Conservation (phyloP, 2,113 vertebrate genomes). For the Ptilorrhoa leucosticta region DNA sequence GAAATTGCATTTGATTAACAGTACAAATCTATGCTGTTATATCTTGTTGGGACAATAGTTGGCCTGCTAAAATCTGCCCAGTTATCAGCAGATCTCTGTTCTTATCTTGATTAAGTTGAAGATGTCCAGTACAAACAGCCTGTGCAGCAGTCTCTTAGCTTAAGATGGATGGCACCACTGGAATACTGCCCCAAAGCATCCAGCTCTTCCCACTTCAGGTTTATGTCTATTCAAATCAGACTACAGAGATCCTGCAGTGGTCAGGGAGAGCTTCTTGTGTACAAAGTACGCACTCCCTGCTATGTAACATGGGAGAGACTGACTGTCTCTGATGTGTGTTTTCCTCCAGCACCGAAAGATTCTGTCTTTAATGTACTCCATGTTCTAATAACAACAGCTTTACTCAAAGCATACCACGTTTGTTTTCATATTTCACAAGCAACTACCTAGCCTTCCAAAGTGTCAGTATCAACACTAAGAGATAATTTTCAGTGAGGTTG, state of each 20-base stretch:
- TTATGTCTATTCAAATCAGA: neutral
- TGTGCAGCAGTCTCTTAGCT: neutral
- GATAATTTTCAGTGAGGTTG: neutral
- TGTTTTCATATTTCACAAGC: neutral
- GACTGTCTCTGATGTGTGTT: fast-evolving
- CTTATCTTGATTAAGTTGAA: neutral
- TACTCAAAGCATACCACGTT: neutral
- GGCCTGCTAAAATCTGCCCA: neutral
- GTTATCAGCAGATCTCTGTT: neutral
- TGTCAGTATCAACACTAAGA: neutral
- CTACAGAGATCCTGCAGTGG: neutral
- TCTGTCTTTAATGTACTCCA: neutral
- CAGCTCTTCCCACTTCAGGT: neutral
- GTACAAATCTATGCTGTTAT: neutral
- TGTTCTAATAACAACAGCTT: neutral
- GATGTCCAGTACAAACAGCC: neutral
- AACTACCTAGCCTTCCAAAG: neutral
- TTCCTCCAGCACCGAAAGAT: neutral
- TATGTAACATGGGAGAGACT: neutral
- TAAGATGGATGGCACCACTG: neutral
- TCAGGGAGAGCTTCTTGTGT: neutral
- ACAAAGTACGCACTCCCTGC: neutral
- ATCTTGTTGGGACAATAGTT: neutral
- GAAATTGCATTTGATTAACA: neutral
- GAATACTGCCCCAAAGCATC: neutral